These are phyloP conservation scores for Zaprionus capensis DNA, from an alignment of 1,140 invertebrate species.

Conservation along the genomic window DNA sequence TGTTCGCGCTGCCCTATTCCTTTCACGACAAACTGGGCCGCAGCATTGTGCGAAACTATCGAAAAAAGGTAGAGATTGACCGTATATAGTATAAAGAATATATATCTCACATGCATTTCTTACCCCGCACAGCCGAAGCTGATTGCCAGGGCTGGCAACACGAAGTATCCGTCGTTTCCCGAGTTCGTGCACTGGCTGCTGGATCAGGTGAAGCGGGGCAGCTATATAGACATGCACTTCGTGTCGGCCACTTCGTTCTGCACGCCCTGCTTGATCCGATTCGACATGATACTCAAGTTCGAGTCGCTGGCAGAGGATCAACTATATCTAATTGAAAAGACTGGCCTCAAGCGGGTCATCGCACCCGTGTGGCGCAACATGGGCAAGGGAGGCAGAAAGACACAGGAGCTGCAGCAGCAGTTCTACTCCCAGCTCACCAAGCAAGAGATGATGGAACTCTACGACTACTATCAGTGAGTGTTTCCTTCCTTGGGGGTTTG, in stretches of 20 bases:
- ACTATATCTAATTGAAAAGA: conserved; percentile 91
- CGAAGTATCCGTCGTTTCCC: conserved; percentile 89
- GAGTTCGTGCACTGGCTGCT: conserved; percentile 91
- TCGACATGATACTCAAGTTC: conserved; percentile 94
- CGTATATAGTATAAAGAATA: neutral
- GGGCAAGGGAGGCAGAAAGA: conserved; percentile 88
- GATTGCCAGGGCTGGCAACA: conserved; percentile 64
- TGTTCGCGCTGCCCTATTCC: conserved; percentile 91
- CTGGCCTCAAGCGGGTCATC: conserved; percentile 89
- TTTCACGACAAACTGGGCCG: conserved; percentile 91
- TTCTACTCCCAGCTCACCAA: conserved; percentile 91
- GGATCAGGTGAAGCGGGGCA: conserved; percentile 87
- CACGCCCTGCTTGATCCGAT: conserved; percentile 94
- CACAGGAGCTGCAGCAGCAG: conserved; percentile 88
- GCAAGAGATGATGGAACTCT: conserved; percentile 90
- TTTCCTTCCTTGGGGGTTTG: neutral
- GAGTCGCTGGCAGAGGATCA: conserved; percentile 95
- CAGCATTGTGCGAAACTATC: conserved; percentile 90
- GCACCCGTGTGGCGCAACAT: conserved; percentile 93
- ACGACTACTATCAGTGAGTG: conserved; percentile 91
- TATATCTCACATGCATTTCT: neutral
- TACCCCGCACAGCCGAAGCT: conserved; percentile 42
- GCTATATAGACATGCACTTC: conserved; percentile 96
- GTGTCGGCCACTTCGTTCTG: conserved; percentile 93
- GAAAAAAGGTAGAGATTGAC: conserved; percentile 84